These are phyloP conservation scores for Corynorhinus townsendii DNA, from an alignment of 2,113 vertebrate genomes.

Conservation along the genomic window DNA sequence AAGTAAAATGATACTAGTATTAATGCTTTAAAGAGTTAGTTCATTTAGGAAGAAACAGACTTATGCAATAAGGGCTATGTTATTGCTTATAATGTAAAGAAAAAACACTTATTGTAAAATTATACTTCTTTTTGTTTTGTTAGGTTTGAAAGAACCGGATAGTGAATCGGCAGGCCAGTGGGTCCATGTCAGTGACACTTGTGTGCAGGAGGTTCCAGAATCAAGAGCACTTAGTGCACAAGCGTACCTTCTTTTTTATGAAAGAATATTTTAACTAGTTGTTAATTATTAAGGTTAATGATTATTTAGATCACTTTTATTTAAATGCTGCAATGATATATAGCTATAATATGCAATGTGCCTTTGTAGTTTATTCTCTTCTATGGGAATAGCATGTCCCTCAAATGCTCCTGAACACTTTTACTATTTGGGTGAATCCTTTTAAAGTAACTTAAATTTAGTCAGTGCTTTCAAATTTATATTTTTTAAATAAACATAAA, in stretches of 20 bases:
- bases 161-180: constrained; percentile 87
- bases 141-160: constrained; percentile 88
- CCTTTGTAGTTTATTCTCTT: constrained; percentile 69
- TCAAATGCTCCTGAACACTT: constrained; percentile 55
- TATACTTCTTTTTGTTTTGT: constrained; percentile 65
- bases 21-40: constrained; percentile 15
- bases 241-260: constrained; percentile 98
- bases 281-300: neutral
- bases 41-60: constrained; percentile 27
- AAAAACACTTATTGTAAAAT: constrained; percentile 31
- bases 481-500: constrained; percentile 39
- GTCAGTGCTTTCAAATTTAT: constrained; percentile 28
- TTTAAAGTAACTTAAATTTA: constrained; percentile 50
- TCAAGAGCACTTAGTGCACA: constrained; percentile 95
- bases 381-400: constrained; percentile 62
- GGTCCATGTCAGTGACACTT: constrained; percentile 95
- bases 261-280: constrained; percentile 84
- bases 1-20: constrained; percentile 12
- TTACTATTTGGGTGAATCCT: constrained; percentile 33
- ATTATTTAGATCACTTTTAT: constrained; percentile 65
- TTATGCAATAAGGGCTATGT: neutral
- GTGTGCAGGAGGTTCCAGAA: constrained; percentile 93
- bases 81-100: neutral
- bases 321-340: constrained; percentile 67
- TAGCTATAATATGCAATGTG: constrained; percentile 73